phyloP scores from a whole-genome alignment of 1,140 invertebrate genomes.

The Orchestia grillus region DNA sequence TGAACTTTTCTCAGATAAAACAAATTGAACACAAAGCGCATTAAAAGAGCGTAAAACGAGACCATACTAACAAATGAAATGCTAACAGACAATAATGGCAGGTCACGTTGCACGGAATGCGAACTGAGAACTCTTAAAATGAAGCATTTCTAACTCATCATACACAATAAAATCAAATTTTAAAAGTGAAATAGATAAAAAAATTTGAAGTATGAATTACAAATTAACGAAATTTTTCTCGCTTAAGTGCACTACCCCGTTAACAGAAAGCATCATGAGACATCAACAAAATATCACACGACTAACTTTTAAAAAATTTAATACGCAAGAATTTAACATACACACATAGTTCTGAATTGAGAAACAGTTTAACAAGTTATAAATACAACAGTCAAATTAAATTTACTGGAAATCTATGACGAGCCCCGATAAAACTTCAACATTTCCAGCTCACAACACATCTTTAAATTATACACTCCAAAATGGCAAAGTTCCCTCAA shows the following conservation, averaged over 20 bases:
- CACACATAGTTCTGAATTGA: too few relatives aligned
- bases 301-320: neutral
- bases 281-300: neutral
- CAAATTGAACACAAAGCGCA: neutral
- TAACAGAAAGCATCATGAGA: neutral
- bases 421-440: too few relatives aligned
- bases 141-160: neutral
- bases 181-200: too few relatives aligned
- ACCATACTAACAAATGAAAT: neutral
- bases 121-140: neutral
- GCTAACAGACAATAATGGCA: neutral
- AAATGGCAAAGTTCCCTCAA: too few relatives aligned
- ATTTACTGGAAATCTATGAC: too few relatives aligned
- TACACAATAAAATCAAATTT: neutral
- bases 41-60: neutral
- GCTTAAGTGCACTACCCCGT: neutral
- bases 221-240: too few relatives aligned
- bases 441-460: too few relatives aligned
- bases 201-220: too few relatives aligned
- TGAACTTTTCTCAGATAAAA: neutral
- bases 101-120: neutral
- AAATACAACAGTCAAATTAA: too few relatives aligned
- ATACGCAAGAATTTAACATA: neutral
- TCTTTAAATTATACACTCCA: too few relatives aligned
- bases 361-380: too few relatives aligned